Evolutionary conservation across 1,140 invertebrate species (phyloP).

Genomic region (Luehdorfia chinensis): DNA sequence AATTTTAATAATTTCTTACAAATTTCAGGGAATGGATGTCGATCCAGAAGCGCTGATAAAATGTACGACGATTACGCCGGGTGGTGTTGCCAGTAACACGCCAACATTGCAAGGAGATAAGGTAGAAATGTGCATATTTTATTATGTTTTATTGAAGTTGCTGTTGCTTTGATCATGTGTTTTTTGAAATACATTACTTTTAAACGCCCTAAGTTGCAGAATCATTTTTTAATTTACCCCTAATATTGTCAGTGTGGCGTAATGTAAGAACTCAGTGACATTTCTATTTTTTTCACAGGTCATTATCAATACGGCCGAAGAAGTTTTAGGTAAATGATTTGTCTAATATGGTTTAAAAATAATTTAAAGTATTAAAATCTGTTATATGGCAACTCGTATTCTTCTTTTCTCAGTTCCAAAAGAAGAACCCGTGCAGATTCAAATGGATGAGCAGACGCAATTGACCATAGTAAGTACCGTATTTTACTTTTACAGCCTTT

Average conservation of each 20-base stretch:
- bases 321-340: constrained; percentile 29
- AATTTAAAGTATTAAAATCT: too few species aligned
- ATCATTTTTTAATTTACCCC: too few species aligned
- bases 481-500: constrained; percentile 2
- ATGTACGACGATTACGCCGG: constrained; percentile 71
- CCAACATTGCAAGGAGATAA: constrained; percentile 45
- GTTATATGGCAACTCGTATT: not conserved
- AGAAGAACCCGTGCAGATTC: constrained; percentile 60
- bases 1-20: not conserved
- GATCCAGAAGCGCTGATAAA: constrained; percentile 72
- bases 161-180: too few species aligned
- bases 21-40: constrained; percentile 60
- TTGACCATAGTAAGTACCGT: constrained; percentile 55
- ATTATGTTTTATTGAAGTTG: not conserved
- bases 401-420: constrained; percentile 40
- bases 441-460: constrained; percentile 64
- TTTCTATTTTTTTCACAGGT: constrained; percentile 29
- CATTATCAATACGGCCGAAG: constrained; percentile 33
- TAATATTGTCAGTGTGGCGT: too few species aligned
- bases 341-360: too few species aligned
- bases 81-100: constrained; percentile 64
- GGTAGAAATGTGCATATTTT: constrained; percentile 25
- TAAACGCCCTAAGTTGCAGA: too few species aligned
- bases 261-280: not conserved
- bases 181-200: too few species aligned